phyloP scores from a whole-genome alignment of 35 echinoderm and acorn worm species.

The Hemicentrotus pulcherrimus region DNA sequence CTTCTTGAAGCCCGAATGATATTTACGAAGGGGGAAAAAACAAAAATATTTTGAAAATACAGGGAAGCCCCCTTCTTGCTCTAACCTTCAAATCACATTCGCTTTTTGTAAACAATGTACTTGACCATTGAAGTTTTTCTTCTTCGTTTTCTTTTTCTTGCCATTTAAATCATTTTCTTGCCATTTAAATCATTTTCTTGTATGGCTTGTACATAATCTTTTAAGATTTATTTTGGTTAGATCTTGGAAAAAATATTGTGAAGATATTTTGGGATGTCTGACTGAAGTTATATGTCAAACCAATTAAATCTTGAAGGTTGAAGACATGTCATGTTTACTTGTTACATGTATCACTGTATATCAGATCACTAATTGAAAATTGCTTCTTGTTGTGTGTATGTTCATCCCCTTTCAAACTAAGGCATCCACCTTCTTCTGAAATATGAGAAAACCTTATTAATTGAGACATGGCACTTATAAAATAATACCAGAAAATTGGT shows the following conservation, averaged over 20 bases:
- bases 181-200: too few relatives aligned
- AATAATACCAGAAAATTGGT: neutral
- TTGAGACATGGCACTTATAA: neutral
- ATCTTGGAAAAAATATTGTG: too few relatives aligned
- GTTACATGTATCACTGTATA: too few relatives aligned
- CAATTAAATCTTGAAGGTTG: too few relatives aligned
- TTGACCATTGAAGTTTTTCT: neutral
- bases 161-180: neutral
- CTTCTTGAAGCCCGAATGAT: neutral
- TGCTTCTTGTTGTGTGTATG: too few relatives aligned
- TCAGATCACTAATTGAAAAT: too few relatives aligned
- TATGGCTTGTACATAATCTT: too few relatives aligned
- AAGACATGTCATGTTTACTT: too few relatives aligned
- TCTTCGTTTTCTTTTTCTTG: neutral
- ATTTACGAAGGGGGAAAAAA: neutral
- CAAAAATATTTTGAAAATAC: neutral
- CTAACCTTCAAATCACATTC: neutral
- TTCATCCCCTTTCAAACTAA: neutral
- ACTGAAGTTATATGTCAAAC: too few relatives aligned
- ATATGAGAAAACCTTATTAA: neutral
- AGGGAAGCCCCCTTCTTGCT: neutral
- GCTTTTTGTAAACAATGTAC: neutral
- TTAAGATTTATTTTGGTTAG: too few relatives aligned
- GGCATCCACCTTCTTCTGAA: neutral
- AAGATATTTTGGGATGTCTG: too few relatives aligned